Conservation (phyloP, 2,888 invertebrate species). For the Microctonus hyperodae region DNA sequence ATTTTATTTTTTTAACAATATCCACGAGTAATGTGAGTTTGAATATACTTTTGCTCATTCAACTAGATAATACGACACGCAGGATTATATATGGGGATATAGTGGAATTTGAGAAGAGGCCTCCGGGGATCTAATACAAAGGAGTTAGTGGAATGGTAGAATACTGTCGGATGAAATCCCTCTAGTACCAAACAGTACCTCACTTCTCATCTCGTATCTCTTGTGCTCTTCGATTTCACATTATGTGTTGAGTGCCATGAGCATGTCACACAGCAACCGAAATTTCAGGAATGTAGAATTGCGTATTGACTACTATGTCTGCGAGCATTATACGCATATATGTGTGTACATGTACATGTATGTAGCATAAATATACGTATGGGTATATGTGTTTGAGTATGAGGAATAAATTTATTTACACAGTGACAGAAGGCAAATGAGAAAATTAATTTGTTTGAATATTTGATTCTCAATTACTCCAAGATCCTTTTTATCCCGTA, state of each 20-base stretch:
- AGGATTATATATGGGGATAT: not conserved
- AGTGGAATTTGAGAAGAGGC: not conserved
- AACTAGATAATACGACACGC: constrained; percentile 1
- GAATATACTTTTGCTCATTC: not conserved
- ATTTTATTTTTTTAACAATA: not conserved
- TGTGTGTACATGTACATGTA: too few relatives aligned
- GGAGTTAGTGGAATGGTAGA: not conserved
- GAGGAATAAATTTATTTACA: too few relatives aligned
- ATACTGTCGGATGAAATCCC: not conserved
- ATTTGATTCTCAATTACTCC: too few relatives aligned
- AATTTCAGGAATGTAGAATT: constrained; percentile 27
- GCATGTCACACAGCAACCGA: constrained; percentile 17
- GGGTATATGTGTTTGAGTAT: not conserved
- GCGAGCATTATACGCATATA: not conserved
- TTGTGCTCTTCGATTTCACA: constrained; percentile 2
- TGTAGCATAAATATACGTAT: too few relatives aligned
- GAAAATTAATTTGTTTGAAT: too few relatives aligned
- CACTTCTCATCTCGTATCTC: not conserved
- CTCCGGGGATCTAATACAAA: not conserved
- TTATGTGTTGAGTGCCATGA: constrained; percentile 1
- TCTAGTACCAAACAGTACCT: not conserved
- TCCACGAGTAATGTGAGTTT: not conserved
- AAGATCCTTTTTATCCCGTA: too few relatives aligned
- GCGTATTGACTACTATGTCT: constrained; percentile 3
- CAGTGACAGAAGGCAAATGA: not conserved